Base-by-base conservation (phyloP, 2,888 invertebrate genomes). In the Eilema depressum region DNA sequence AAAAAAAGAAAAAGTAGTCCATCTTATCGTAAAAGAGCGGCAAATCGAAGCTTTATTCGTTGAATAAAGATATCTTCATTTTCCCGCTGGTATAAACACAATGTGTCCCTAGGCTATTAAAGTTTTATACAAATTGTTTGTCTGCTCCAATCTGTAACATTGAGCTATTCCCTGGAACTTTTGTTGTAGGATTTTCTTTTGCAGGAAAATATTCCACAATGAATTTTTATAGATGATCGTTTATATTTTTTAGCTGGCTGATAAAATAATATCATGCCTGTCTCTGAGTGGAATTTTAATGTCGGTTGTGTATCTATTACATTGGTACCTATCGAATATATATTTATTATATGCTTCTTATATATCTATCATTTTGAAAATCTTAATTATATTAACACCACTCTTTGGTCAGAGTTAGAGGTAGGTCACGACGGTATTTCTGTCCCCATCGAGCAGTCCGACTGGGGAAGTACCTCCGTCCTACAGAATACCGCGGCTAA, bases 131-230 rank as follows among this genome's bases (percentile, higher is more conserved):
- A 23, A 28, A 17, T 8, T 28, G n/a, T 66, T 60, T n/a, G 66
- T 47, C 60, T 30, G 61, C 66, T 73, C 65, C 57, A 64, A 64
- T 60, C 69, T 53, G 14, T 28, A 65, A 33, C 68, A 65, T 65
- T 65, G 53, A 53, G 53, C 20, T 53, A 53, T 53, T 53, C n/a
- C n/a, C 53, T 53, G 53, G 53, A n/a, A 53, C 20, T n/a, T 53
- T n/a, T 53, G 0, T 5, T 53, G 53, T n/a, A 53, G n/a, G n/a
- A 53, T 53, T 53, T 53, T 53, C 47, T 47, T 47, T 47, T 47
- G 47, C 20, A 47, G 47, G 20, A 20, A 47, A 47, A 47, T 47
- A 7, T 47, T 47, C 20, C 47, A 20, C 7, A 47, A 47, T 47
- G 47, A 47, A 20, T 17, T 3, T 47, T 47, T 47, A 20, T 47